phyloP scores from a whole-genome alignment of 1,140 invertebrate species.

The Lucilia sericata region DNA sequence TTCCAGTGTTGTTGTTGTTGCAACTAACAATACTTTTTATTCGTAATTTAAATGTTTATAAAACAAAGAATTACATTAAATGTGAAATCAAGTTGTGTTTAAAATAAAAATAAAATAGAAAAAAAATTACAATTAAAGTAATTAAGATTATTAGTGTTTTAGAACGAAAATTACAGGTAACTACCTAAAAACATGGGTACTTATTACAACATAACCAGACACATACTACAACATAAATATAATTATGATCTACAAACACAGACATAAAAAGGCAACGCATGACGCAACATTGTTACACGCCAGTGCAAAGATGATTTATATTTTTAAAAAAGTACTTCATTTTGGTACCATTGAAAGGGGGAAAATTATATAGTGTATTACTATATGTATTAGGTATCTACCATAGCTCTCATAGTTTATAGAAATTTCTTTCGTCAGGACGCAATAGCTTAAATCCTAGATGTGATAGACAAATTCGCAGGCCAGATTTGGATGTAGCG shows the following conservation, averaged over 20 bases:
- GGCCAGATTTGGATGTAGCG: too few species aligned
- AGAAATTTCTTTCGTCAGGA: too few species aligned
- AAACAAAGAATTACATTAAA: neutral
- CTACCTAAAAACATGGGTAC: neutral
- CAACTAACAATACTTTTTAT: too few species aligned
- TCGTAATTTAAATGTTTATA: neutral
- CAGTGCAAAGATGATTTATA: neutral
- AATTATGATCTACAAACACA: neutral
- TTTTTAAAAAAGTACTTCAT: neutral
- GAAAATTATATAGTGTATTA: too few species aligned
- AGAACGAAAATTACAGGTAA: neutral
- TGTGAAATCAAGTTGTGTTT: neutral
- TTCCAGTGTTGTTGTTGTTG: neutral
- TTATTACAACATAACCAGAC: neutral
- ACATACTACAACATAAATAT: neutral
- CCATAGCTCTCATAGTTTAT: too few species aligned
- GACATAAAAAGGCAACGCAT: neutral
- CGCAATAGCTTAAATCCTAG: too few species aligned
- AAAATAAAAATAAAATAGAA: neutral
- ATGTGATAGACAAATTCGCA: too few species aligned
- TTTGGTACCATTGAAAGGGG: too few species aligned
- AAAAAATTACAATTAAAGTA: neutral
- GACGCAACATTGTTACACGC: neutral
- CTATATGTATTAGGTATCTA: too few species aligned
- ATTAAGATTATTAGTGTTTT: constrained; percentile 5